A percentile compares a stretch with the other conserved stretches of the same genome.
These are phyloP conservation scores for Ptilonorhynchus violaceus DNA, from an alignment of 2,113 vertebrate species.

Conservation along the genomic window DNA sequence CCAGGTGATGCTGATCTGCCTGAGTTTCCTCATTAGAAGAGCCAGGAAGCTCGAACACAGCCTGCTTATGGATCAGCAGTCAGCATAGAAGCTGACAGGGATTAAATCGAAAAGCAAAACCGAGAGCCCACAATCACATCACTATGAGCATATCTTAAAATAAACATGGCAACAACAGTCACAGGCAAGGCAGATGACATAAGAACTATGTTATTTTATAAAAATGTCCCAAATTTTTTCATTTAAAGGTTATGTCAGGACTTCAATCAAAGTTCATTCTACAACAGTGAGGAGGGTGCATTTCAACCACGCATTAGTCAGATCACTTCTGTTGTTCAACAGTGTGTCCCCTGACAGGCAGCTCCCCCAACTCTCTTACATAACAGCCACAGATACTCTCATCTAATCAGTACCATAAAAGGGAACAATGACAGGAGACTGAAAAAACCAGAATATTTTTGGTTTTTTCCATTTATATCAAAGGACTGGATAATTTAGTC, in stretches of 20 bases:
- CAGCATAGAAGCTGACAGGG: not conserved
- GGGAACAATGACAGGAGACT: not conserved
- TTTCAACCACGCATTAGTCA: not conserved
- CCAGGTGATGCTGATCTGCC: not conserved
- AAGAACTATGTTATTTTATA: not conserved
- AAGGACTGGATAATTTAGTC: not conserved
- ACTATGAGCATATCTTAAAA: not conserved
- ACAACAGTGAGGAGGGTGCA: not conserved
- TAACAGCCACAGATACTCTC: not conserved
- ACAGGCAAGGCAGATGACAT: not conserved
- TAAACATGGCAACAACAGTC: not conserved
- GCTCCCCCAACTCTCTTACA: not conserved
- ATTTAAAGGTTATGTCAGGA: not conserved
- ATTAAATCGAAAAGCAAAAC: not conserved
- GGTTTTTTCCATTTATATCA: not conserved
- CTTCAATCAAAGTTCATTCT: not conserved
- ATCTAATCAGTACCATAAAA: not conserved
- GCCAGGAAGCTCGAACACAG: not conserved
- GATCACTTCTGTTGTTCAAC: not conserved
- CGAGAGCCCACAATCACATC: not conserved
- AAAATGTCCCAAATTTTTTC: not conserved
- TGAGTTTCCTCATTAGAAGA: not conserved
- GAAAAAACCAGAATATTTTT: not conserved
- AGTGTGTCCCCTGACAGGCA: rapidly evolving
- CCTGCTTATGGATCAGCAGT: not conserved